Percentiles rank a stretch among this genome's conserved stretches.
phyloP scores from a whole-genome alignment of 1,140 invertebrate genomes.

The Zaprionus nigranus region DNA sequence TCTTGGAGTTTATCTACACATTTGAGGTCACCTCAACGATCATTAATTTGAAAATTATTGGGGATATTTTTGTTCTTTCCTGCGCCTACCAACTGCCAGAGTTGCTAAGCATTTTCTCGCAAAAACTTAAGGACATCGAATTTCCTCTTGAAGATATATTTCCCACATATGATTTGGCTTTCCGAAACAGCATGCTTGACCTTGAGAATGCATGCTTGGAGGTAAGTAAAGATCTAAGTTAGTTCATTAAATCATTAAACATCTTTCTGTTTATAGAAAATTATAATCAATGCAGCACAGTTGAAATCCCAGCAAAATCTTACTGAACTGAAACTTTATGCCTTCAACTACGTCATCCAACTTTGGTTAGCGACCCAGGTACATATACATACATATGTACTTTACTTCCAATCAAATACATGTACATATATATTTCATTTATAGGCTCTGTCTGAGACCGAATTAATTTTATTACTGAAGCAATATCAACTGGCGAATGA shows the following conservation, averaged over 20 bases:
- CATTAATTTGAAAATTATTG: conserved; percentile 21
- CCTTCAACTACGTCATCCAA: conserved; percentile 56
- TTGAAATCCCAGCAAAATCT: conserved; percentile 27
- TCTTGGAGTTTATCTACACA: conserved; percentile 61
- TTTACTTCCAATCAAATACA: background rate
- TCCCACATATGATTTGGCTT: conserved; percentile 55
- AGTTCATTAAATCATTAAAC: background rate
- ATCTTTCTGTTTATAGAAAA: conserved; percentile 41
- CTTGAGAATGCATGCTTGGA: conserved; percentile 44
- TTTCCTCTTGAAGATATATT: conserved; percentile 53
- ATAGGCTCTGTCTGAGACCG: conserved; percentile 5
- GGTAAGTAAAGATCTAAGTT: conserved; percentile 22
- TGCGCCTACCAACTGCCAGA: conserved; percentile 60
- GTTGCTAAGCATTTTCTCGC: conserved; percentile 29
- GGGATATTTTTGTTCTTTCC: conserved; percentile 53
- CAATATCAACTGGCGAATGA: conserved; percentile 47
- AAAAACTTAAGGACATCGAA: conserved; percentile 19
- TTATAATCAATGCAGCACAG: conserved; percentile 17
- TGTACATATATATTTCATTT: background rate
- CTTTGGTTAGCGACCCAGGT: conserved; percentile 33
- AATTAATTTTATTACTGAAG: conserved; percentile 38
- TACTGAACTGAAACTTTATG: conserved; percentile 49
- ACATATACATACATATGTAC: background rate
- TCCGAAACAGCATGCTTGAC: conserved; percentile 52
- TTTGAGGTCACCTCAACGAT: conserved; percentile 39